Percentiles rank a stretch among this genome's conserved stretches.
Evolutionary conservation across 2,113 vertebrate species (phyloP).

Genomic region (Baryphthengus martii): DNA sequence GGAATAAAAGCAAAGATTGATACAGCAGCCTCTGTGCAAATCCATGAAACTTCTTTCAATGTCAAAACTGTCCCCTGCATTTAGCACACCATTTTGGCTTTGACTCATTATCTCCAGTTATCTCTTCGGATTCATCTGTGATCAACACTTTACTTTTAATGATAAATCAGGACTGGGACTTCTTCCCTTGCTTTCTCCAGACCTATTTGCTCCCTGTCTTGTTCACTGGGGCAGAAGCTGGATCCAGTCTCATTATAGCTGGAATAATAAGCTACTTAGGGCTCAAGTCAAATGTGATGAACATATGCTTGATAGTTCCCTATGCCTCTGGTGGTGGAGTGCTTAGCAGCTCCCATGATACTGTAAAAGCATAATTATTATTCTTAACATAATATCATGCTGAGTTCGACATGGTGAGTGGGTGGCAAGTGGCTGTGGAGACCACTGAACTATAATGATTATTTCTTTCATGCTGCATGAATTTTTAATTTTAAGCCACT

Average conservation of each 20-base stretch:
- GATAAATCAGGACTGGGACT: background rate
- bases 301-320: constrained; percentile 17
- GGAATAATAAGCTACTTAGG: background rate
- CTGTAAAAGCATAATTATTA: constrained; percentile 53
- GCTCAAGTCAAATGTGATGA: background rate
- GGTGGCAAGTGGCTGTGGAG: constrained; percentile 57
- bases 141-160: background rate
- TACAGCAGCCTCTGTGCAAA: background rate
- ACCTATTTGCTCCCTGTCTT: background rate
- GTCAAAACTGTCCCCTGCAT: background rate
- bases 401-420: constrained; percentile 50
- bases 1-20: background rate
- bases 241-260: background rate
- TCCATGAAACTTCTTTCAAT: background rate
- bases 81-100: background rate
- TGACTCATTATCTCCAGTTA: background rate
- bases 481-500: constrained; percentile 58
- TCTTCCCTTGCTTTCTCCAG: background rate
- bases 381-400: constrained; percentile 55
- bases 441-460: constrained; percentile 59
- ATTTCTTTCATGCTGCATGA: constrained; percentile 42
- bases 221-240: background rate
- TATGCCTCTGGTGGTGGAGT: background rate
- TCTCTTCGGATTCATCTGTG: background rate
- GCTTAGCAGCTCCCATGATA: constrained; percentile 16